A percentile compares a stretch with the other conserved stretches of the same genome.
These are phyloP conservation scores for Megalonaias nervosa DNA, from an alignment of 1,140 invertebrate species.

Conservation along the genomic window DNA sequence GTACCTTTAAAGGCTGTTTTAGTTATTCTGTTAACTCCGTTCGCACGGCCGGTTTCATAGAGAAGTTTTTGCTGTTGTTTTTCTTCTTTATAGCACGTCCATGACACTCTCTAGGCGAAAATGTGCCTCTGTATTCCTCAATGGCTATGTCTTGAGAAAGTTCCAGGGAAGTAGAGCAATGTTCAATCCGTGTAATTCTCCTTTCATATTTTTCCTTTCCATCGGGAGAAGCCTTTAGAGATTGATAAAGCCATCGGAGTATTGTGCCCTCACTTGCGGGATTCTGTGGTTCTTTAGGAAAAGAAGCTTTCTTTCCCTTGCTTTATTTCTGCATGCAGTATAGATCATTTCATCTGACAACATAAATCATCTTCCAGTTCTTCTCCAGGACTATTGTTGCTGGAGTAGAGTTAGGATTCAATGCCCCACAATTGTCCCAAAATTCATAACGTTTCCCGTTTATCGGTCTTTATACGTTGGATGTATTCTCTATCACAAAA, in stretches of 20 bases:
- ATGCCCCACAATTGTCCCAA: constrained; percentile 14
- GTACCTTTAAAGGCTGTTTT: not conserved
- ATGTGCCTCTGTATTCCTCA: not conserved
- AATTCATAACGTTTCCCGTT: constrained; percentile 5
- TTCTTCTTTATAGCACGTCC: not conserved
- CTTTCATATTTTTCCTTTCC: not conserved
- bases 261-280: not conserved
- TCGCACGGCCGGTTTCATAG: not conserved
- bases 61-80: not conserved
- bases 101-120: constrained; percentile 1
- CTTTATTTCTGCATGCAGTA: constrained; percentile 4
- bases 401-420: not conserved
- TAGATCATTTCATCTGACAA: not conserved
- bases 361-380: not conserved
- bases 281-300: constrained; percentile 1
- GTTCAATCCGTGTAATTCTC: constrained; percentile 14
- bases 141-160: not conserved
- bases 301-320: not conserved
- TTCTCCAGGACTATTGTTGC: not conserved
- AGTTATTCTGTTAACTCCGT: not conserved
- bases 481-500: constrained; percentile 6
- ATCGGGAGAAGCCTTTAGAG: too few relatives aligned
- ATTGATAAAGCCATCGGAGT: not conserved
- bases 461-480: not conserved
- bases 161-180: not conserved